Evolutionary conservation across 2,888 invertebrate species (phyloP).

Genomic region (Pristionchus arcanus): DNA sequence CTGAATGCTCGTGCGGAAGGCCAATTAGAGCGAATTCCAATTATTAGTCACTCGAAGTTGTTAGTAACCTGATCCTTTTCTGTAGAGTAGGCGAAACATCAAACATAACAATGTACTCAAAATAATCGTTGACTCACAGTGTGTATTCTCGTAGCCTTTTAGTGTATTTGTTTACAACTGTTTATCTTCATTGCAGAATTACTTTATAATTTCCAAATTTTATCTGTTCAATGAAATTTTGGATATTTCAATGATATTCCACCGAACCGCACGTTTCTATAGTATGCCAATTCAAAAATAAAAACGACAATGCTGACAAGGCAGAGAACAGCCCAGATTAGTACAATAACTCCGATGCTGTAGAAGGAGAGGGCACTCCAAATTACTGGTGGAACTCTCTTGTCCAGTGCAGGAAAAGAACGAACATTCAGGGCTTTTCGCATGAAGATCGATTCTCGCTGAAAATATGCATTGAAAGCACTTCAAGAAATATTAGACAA

Average conservation of each 20-base stretch:
- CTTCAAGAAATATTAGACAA: background rate
- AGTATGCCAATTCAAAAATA: background rate
- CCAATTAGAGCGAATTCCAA: no score
- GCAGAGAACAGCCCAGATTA: background rate
- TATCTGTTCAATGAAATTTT: no score
- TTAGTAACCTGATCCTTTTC: no score
- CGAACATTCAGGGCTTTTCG: background rate
- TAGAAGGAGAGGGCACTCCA: background rate
- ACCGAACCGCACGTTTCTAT: background rate
- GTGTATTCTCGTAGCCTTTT: background rate
- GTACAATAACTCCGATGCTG: background rate
- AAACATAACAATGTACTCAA: no score
- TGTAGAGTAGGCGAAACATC: no score
- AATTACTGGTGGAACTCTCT: no score
- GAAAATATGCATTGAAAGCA: background rate
- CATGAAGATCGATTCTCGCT: background rate
- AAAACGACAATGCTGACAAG: background rate
- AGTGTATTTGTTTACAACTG: background rate
- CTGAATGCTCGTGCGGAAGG: no score
- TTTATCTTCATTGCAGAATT: background rate
- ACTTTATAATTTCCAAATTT: no score
- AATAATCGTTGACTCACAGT: no score
- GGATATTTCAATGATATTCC: no score
- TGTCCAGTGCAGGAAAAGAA: background rate
- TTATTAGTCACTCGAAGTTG: no score